A percentile compares a stretch with the other conserved stretches of the same genome.
These are phyloP conservation scores for Helobdella robusta DNA, from an alignment of 2,888 invertebrate genomes.

Conservation along the genomic window DNA sequence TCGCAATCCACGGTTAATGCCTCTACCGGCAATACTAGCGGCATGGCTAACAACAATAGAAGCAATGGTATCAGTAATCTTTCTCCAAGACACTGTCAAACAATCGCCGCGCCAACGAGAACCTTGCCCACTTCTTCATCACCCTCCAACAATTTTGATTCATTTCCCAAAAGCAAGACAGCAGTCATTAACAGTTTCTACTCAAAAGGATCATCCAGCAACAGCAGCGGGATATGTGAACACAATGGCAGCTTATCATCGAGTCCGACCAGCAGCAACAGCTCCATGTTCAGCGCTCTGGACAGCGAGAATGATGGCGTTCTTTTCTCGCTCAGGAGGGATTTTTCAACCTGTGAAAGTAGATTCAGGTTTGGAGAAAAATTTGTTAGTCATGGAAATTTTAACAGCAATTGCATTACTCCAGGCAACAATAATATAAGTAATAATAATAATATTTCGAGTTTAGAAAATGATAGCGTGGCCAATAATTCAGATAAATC, in stretches of 20 bases:
- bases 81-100: constrained; percentile 10
- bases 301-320: constrained; percentile 17
- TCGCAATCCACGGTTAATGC: too few species aligned
- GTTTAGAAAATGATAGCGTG: too few species aligned
- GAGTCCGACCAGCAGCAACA: constrained; percentile 22
- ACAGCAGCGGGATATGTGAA: too few species aligned
- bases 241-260: constrained; percentile 14
- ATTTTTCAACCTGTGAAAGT: background rate
- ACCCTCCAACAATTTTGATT: background rate
- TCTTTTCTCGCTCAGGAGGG: constrained; percentile 12
- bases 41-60: too few species aligned
- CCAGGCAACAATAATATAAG: too few species aligned
- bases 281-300: constrained; percentile 8
- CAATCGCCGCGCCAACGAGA: constrained; percentile 15
- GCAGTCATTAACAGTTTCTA: background rate
- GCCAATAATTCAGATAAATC: too few species aligned
- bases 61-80: too few species aligned
- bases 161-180: constrained; percentile 7
- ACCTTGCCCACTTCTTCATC: background rate
- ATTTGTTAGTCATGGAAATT: background rate
- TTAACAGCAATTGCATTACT: background rate
- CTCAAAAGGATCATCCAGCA: too few species aligned
- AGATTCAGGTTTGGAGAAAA: background rate
- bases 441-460: too few species aligned
- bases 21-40: too few species aligned